Base-by-base conservation (phyloP, 2,888 invertebrate species). In the Podabrus alpinus region DNA sequence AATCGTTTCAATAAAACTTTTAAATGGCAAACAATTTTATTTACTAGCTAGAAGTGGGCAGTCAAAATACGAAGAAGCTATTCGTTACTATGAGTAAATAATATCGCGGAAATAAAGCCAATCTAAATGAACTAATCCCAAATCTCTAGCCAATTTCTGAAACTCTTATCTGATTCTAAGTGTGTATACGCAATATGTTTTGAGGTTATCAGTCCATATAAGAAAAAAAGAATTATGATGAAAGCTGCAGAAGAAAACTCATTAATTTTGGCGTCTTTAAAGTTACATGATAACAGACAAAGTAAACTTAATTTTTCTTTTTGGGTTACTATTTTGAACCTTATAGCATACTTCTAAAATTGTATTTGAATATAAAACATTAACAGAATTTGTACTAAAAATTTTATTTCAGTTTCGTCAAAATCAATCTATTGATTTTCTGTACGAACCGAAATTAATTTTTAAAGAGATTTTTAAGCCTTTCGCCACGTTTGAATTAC, bases 121-220 rank as follows among this genome's bases (percentile, higher is more conserved):
- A 79, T 80, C 79, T 80, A 79, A 79, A 80, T 80, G 80, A 80
- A 75, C 75, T 76, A 77, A 77, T 76, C 79, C 78, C 77, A 78
- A 78, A 79, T 71, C 80, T 75, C 79, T 67, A 79, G 79, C 77
- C 81, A 80, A 80, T 81, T 81, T 80, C 77, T 74, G 73, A 73
- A 73, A 72, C 69, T 77, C 72, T 72, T 79, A 79, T 80, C 79
- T 79, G 79, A 78, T 80, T 80, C 74, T 69, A 69, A 71, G 73
- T 72, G 76, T 72, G 77, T 75, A 77, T 72, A 78, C 73, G 75
- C 78, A 78, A 79, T 78, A 75, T 77, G 74, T 79, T 78, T 76
- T 62, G 70, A 68, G 73, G 75, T 61, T 70, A 72, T 76, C 74
- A 74, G 71, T 73, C 62, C 68, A 68, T 75, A 75, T 68, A 78